Conservation (phyloP, 2,888 invertebrate genomes). For the Pandemis heparana region DNA sequence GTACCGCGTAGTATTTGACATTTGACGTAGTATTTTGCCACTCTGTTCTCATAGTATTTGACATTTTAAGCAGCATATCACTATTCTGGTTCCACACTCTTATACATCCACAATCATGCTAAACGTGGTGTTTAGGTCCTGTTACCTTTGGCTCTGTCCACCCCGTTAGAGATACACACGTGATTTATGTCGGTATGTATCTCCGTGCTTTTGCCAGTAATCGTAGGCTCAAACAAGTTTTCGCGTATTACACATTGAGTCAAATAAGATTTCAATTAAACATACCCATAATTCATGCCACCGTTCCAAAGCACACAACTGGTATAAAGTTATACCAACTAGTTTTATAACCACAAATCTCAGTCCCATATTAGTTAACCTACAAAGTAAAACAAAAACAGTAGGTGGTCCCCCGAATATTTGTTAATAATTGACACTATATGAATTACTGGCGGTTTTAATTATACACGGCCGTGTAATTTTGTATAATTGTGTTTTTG, state of each 20-base stretch:
- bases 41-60: no score
- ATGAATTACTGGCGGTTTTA: slow-evolving; percentile 73
- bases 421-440: slow-evolving; percentile 75
- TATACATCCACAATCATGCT: no score
- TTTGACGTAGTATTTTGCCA: no score
- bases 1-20: no score
- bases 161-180: no score
- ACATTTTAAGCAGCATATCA: no score
- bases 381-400: slow-evolving; percentile 46
- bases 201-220: no score
- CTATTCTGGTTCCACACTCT: no score
- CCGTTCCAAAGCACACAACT: not conserved
- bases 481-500: slow-evolving; percentile 76
- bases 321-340: not conserved
- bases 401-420: slow-evolving; percentile 74
- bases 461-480: slow-evolving; percentile 71
- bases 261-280: slow-evolving; percentile 4
- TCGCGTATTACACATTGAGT: not conserved
- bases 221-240: not conserved
- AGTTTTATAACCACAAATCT: slow-evolving; percentile 16
- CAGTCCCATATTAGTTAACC: slow-evolving; percentile 6
- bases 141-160: no score
- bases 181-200: no score
- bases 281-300: not conserved
- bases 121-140: no score